phyloP scores from a whole-genome alignment of 2,113 vertebrate species.

The Pluvialis apricaria region DNA sequence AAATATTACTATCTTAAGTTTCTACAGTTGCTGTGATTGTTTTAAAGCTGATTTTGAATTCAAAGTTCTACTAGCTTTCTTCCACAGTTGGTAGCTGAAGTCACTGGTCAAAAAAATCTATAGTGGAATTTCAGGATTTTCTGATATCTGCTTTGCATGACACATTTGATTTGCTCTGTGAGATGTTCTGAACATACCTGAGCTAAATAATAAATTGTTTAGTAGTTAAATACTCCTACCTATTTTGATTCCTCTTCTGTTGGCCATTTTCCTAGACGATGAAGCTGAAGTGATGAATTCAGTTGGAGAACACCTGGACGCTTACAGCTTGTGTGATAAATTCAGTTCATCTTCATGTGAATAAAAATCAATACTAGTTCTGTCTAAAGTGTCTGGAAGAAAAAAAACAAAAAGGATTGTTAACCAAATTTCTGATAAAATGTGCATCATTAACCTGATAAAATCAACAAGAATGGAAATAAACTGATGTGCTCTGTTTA shows the following conservation, averaged over 20 bases:
- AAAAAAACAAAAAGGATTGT: background rate
- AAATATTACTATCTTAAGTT: background rate
- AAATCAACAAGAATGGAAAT: background rate
- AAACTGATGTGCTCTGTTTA: background rate
- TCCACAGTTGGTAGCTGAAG: background rate
- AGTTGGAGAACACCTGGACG: background rate
- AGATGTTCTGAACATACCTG: background rate
- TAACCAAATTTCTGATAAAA: slow-evolving; percentile 7
- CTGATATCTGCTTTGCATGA: background rate
- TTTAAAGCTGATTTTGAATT: background rate
- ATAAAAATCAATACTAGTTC: background rate
- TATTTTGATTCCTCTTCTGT: background rate
- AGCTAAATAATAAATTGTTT: background rate
- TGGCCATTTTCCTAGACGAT: background rate
- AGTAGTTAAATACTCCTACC: background rate
- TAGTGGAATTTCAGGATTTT: background rate
- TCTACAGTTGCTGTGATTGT: background rate
- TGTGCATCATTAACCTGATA: background rate
- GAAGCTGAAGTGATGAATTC: background rate
- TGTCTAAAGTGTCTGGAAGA: background rate
- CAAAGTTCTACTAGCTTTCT: background rate
- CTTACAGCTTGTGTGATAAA: background rate
- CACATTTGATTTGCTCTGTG: background rate
- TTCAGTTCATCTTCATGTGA: background rate
- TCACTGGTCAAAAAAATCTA: background rate